These are phyloP conservation scores for Dicyrtoma fusca DNA, from an alignment of 2,888 invertebrate species.

Conservation along the genomic window DNA sequence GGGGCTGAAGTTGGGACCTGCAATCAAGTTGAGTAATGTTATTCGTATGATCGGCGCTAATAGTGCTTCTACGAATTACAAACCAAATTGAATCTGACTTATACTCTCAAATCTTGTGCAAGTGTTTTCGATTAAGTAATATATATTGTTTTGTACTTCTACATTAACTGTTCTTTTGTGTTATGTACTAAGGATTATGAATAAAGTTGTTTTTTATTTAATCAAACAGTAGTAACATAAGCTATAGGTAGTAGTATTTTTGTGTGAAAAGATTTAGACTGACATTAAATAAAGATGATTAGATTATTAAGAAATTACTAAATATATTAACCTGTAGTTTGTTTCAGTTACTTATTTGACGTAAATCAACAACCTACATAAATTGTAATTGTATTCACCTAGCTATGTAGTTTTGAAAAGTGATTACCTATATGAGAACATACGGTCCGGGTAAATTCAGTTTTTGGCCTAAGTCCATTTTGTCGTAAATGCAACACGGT, in stretches of 20 bases:
- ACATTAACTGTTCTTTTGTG: not conserved
- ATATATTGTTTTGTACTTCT: not conserved
- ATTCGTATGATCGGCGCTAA: conserved; percentile 59
- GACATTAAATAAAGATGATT: too few species aligned
- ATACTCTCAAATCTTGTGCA: too few species aligned
- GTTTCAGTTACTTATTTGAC: not conserved
- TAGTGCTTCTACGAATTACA: conserved; percentile 14
- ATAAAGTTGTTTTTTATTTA: not conserved
- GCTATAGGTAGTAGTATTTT: not conserved
- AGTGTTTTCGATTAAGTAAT: not conserved
- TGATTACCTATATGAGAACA: too few species aligned
- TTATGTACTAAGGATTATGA: not conserved
- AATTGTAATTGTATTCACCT: not conserved
- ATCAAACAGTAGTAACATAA: not conserved
- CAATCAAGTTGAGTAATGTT: conserved; percentile 78
- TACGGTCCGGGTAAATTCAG: too few species aligned
- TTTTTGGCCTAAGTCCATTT: too few species aligned
- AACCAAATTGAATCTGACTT: conserved; percentile 4
- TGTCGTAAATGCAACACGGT: too few species aligned
- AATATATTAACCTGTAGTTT: not conserved
- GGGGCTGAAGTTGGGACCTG: conserved; percentile 80
- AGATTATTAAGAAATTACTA: too few species aligned
- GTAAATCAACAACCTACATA: not conserved
- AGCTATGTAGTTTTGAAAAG: too few species aligned
- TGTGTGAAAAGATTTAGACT: not conserved